phyloP scores from a whole-genome alignment of 2,888 invertebrate genomes.

The Netelia fuscicornis region DNA sequence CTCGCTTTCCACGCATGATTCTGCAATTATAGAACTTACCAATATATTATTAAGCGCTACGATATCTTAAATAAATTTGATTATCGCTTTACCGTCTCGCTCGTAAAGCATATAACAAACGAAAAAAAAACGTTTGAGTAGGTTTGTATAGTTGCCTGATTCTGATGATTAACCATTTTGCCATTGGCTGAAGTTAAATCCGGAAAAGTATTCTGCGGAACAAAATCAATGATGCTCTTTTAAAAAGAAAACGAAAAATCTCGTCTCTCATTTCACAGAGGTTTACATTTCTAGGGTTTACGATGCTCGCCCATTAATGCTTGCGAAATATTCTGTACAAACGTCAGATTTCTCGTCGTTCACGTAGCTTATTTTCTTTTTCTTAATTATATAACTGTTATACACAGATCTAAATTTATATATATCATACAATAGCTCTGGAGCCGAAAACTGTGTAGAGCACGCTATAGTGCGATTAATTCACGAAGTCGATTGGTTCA shows the following conservation, averaged over 20 bases:
- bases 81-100: constrained; percentile 70
- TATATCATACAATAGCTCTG: constrained; percentile 69
- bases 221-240: constrained; percentile 12
- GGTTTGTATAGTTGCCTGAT: constrained; percentile 24
- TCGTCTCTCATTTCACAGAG: constrained; percentile 1
- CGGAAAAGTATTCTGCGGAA: constrained; percentile 2
- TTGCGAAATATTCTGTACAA: constrained; percentile 64
- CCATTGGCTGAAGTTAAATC: not conserved
- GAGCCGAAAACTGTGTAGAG: constrained; percentile 50
- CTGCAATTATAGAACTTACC: constrained; percentile 50
- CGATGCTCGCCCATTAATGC: constrained; percentile 19
- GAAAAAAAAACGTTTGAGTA: constrained; percentile 40
- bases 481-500: constrained; percentile 42
- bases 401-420: constrained; percentile 60
- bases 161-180: constrained; percentile 19
- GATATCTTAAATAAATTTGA: constrained; percentile 69
- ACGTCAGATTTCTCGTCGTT: constrained; percentile 51
- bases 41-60: constrained; percentile 57
- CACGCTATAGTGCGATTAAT: constrained; percentile 20
- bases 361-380: constrained; percentile 28
- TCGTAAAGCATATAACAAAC: constrained; percentile 60
- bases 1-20: constrained; percentile 30
- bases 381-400: constrained; percentile 56
- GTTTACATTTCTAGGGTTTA: constrained; percentile 6
- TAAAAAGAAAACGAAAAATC: constrained; percentile 8